Evolutionary conservation across 1,140 invertebrate species (phyloP).

Genomic region (Drosophila kikkawai): DNA sequence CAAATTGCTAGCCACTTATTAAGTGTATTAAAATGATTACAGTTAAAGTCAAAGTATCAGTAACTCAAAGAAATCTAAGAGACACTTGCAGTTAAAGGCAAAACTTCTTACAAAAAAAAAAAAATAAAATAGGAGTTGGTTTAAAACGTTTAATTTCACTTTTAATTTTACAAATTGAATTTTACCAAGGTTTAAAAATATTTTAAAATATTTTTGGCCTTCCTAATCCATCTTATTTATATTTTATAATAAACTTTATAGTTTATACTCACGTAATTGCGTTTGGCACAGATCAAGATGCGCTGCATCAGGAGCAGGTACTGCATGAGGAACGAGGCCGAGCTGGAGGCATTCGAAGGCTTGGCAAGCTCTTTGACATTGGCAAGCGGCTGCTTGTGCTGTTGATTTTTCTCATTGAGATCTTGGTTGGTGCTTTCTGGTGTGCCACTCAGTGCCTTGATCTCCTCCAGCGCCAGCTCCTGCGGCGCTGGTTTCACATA

Average conservation of each 20-base stretch:
- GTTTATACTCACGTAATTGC: slow-evolving; percentile 87
- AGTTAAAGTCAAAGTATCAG: slow-evolving; percentile 2
- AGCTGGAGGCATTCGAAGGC: slow-evolving; percentile 23
- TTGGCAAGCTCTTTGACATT: slow-evolving; percentile 50
- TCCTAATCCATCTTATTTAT: background rate
- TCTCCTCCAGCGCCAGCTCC: slow-evolving; percentile 74
- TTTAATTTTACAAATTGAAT: too few species aligned
- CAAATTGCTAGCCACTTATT: slow-evolving; percentile 25
- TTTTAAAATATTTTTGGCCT: background rate
- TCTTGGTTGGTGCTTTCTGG: slow-evolving; percentile 10
- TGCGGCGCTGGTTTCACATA: slow-evolving; percentile 66
- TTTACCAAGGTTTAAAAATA: background rate
- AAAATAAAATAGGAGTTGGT: background rate
- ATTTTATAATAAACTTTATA: background rate
- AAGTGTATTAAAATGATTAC: slow-evolving; percentile 11
- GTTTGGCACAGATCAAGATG: slow-evolving; percentile 87
- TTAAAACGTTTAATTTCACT: too few species aligned
- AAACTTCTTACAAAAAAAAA: too few species aligned
- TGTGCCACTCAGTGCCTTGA: slow-evolving; percentile 60
- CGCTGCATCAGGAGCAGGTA: slow-evolving; percentile 88
- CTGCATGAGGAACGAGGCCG: slow-evolving; percentile 85
- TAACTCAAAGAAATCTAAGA: background rate
- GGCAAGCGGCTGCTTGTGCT: slow-evolving; percentile 25
- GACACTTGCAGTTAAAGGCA: background rate
- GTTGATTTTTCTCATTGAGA: slow-evolving; percentile 12